Percentiles rank a stretch among this genome's conserved stretches.
phyloP scores from a whole-genome alignment of 1,140 invertebrate genomes.

The Neelides sp. region DNA sequence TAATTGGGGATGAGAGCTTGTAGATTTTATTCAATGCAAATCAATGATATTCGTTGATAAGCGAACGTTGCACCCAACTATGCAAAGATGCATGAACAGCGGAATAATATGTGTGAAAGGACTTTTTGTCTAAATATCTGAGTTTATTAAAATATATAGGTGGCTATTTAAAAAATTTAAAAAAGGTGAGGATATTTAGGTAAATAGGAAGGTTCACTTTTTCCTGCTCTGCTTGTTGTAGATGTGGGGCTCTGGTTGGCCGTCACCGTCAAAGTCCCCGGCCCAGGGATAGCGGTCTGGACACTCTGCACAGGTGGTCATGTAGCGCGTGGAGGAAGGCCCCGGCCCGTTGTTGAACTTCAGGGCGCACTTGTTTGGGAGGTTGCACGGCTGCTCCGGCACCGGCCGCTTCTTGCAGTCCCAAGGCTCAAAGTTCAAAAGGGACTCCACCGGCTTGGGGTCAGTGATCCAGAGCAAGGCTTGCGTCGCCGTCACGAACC shows the following conservation, averaged over 20 bases:
- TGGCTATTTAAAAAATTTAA: too few relatives aligned
- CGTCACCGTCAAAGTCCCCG: constrained; percentile 69
- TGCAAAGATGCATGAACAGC: too few relatives aligned
- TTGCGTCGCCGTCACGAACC: constrained; percentile 81
- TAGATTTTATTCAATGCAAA: too few relatives aligned
- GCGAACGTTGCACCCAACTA: too few relatives aligned
- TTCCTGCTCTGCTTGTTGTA: constrained; percentile 57
- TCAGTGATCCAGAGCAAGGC: constrained; percentile 80
- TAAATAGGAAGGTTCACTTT: constrained; percentile 11
- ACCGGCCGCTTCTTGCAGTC: constrained; percentile 56
- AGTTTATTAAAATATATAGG: too few relatives aligned
- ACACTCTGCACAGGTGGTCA: constrained; percentile 75
- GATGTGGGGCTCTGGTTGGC: constrained; percentile 60
- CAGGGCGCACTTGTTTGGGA: constrained; percentile 70
- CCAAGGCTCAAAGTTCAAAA: constrained; percentile 58
- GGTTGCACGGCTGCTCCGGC: constrained; percentile 59
- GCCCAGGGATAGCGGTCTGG: constrained; percentile 76
- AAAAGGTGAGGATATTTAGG: too few relatives aligned
- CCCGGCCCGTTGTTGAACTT: constrained; percentile 56
- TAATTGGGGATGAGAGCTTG: too few relatives aligned
- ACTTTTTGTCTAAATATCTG: too few relatives aligned
- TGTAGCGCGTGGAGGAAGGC: constrained; percentile 60
- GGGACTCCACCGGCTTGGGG: constrained; percentile 53
- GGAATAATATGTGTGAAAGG: too few relatives aligned
- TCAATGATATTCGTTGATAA: too few relatives aligned